Conservation (phyloP, 2,888 invertebrate genomes). For the Dasypogon diadema region DNA sequence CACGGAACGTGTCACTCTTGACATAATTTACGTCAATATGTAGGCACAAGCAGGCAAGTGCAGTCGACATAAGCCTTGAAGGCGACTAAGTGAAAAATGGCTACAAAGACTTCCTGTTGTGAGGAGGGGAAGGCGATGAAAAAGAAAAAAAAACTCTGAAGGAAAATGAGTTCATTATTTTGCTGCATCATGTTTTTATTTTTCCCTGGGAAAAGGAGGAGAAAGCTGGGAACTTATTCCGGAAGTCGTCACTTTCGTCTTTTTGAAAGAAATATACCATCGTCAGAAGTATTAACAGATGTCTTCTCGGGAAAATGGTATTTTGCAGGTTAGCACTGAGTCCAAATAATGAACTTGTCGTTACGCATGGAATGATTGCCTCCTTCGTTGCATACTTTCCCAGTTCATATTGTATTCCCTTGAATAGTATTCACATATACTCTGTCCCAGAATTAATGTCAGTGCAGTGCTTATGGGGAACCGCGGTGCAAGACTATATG, state of each 20-base stretch:
- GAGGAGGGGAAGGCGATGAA: background rate
- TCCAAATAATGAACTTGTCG: no score
- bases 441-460: no score
- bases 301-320: conserved; percentile 3
- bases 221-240: conserved; percentile 22
- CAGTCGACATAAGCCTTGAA: conserved; percentile 44
- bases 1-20: conserved; percentile 45
- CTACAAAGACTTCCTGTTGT: conserved; percentile 43
- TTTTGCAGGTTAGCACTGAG: conserved; percentile 8
- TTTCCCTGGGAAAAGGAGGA: conserved; percentile 16
- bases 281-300: conserved; percentile 2
- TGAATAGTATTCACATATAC: no score
- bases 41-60: conserved; percentile 43
- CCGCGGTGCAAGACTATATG: no score
- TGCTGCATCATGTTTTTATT: conserved; percentile 45
- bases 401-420: no score
- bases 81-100: conserved; percentile 48
- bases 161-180: conserved; percentile 47
- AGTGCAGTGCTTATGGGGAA: no score
- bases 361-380: no score
- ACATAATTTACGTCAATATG: conserved; percentile 46
- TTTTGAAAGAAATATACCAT: conserved; percentile 4
- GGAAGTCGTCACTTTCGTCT: conserved; percentile 32
- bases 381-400: no score
- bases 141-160: conserved; percentile 13